Conservation (phyloP, 2,888 invertebrate genomes). For the Eristalis tenax region DNA sequence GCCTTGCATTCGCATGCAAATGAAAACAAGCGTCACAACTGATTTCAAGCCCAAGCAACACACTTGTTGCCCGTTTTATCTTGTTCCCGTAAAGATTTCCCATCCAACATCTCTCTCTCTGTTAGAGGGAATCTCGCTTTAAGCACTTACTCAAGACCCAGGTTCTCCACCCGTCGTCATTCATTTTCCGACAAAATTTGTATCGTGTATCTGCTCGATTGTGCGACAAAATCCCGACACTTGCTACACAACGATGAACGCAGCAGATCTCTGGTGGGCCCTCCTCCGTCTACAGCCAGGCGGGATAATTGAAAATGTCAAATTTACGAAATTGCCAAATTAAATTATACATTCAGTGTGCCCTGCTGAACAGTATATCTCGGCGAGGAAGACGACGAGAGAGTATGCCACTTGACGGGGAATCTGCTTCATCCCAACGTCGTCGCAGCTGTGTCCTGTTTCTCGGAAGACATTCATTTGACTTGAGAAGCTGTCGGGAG, state of each 20-base stretch:
- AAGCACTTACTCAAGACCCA: not conserved
- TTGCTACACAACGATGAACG: not conserved
- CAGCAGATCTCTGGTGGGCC: not conserved
- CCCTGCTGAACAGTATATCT: not conserved
- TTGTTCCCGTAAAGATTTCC: not conserved
- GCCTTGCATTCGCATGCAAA: not conserved
- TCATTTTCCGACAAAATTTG: not conserved
- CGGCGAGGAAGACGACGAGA: too few species aligned
- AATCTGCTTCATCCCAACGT: too few species aligned
- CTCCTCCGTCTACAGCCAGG: constrained; percentile 2
- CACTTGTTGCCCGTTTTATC: not conserved
- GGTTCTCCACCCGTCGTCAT: too few species aligned
- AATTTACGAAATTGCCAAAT: constrained; percentile 38
- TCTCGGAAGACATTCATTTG: too few species aligned
- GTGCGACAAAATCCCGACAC: not conserved
- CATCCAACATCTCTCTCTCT: not conserved
- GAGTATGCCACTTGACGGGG: too few species aligned
- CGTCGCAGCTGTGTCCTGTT: too few species aligned
- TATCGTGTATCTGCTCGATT: not conserved
- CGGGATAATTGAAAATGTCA: constrained; percentile 33
- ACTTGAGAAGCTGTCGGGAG: too few species aligned
- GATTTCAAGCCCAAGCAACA: not conserved
- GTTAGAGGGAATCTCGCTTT: not conserved
- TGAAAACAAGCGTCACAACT: not conserved
- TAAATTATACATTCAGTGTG: constrained; percentile 27